These are phyloP conservation scores for Ceuthmochares aereus DNA, from an alignment of 2,113 vertebrate species.

Conservation along the genomic window DNA sequence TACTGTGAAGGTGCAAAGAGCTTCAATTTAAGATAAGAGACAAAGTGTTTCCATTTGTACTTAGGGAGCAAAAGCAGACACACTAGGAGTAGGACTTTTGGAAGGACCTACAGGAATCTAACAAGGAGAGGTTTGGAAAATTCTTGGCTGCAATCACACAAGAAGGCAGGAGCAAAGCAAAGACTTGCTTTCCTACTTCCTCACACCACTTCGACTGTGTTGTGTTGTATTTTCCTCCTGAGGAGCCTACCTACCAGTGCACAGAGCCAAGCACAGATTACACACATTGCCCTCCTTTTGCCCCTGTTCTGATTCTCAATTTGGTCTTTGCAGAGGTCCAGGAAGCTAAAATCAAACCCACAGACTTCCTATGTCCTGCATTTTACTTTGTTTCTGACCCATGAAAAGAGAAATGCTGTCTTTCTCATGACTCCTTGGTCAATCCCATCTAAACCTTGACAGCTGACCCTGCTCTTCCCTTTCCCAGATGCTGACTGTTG, in stretches of 20 bases:
- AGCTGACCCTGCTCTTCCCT: background rate
- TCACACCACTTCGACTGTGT: background rate
- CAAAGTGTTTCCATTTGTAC: background rate
- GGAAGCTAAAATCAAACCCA: background rate
- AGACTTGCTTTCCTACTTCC: background rate
- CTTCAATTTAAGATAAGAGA: background rate
- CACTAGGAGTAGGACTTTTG: background rate
- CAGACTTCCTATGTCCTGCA: background rate
- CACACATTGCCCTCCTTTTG: background rate
- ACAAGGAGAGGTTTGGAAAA: background rate
- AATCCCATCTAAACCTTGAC: background rate
- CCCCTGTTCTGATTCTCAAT: background rate
- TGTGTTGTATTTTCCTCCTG: background rate
- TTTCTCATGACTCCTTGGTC: background rate
- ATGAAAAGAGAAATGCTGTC: background rate
- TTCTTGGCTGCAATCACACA: background rate
- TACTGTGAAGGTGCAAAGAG: background rate
- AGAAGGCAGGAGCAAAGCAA: background rate
- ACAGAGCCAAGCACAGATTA: background rate
- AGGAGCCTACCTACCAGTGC: background rate
- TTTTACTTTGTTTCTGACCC: background rate
- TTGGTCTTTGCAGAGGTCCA: background rate
- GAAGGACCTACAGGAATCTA: background rate
- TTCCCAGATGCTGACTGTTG: background rate
- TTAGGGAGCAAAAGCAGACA: background rate